A percentile compares a stretch with the other conserved stretches of the same genome.
phyloP scores from a whole-genome alignment of 2,888 invertebrate genomes.

The Dryocosmus kuriphilus region DNA sequence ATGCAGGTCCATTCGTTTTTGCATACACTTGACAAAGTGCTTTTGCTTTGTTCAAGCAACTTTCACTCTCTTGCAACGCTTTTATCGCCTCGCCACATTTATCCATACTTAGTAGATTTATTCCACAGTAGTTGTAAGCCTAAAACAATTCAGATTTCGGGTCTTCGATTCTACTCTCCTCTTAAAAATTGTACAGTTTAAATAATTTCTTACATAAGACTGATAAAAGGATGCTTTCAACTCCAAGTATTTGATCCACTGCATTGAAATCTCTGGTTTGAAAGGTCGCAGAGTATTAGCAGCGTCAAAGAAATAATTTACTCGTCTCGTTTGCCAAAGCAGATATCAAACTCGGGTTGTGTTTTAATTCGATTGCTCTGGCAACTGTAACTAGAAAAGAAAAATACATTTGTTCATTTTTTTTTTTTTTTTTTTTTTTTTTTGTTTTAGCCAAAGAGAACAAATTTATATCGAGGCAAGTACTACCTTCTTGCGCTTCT shows the following conservation, averaged over 20 bases:
- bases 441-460: not conserved
- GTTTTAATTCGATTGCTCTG: slow-evolving; percentile 83
- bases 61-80: slow-evolving; percentile 80
- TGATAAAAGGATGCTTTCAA: slow-evolving; percentile 81
- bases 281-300: slow-evolving; percentile 79
- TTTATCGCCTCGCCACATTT: slow-evolving; percentile 83
- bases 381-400: slow-evolving; percentile 80
- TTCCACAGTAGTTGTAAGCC: slow-evolving; percentile 83
- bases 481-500: slow-evolving; percentile 82
- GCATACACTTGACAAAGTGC: slow-evolving; percentile 80
- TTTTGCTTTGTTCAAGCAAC: slow-evolving; percentile 78
- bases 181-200: not conserved
- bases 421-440: too few species aligned
- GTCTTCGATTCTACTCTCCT: not conserved
- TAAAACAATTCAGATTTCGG: slow-evolving; percentile 60
- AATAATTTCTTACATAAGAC: slow-evolving; percentile 79
- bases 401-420: not conserved
- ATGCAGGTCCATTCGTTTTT: slow-evolving; percentile 80
- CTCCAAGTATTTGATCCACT: slow-evolving; percentile 82
- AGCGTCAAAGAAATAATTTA: slow-evolving; percentile 80
- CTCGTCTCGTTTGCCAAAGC: slow-evolving; percentile 82
- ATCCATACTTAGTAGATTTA: slow-evolving; percentile 80
- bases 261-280: slow-evolving; percentile 78
- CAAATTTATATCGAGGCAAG: not conserved
- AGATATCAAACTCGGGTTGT: slow-evolving; percentile 80